Evolutionary conservation across 2,888 invertebrate species (phyloP), one percentile per base, ranked within the genome.

Genomic region (Chrysodeixis includens): DNA sequence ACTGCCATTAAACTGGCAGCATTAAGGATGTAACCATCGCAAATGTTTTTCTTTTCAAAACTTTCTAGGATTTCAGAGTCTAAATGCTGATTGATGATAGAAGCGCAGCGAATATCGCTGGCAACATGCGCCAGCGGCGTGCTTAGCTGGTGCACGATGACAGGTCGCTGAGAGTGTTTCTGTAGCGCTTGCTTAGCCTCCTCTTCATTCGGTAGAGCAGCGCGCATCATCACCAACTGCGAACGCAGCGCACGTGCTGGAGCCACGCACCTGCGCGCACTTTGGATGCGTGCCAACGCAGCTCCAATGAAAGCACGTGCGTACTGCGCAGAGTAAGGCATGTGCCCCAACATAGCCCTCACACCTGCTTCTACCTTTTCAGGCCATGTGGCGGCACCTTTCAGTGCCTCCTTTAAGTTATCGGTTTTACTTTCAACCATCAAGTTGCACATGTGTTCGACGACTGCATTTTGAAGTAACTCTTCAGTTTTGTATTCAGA

Each of bases 261-360:
- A 0, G 57, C 14, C 1, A 62, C 68, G 68, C 83, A 79, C 1
- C 32, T 20, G 7, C 79, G 79, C 14, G 79, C 76, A 56, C 82
- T 72, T 51, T 57, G 54, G 1, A 90, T 64, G 40, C 87, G 84
- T 6, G 73, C 74, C 49, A 86, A 80, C 0, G 85, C 85, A 0
- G 83, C 75, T 55, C 87, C 82, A 16, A 90, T 84, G 0, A 85
- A 56, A 5, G 82, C 71, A 14, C 78, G 79, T 0, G 84, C 81
- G 52, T 89, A 90, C 68, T 88, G 86, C 6, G 75, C 72, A 1
- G 90, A 86, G 49, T 84, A 79, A 0, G 82, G 49, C 0, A 89
- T 83, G 18, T 73, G 78, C 0, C 85, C 85, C 4, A 79, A 71
- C 12, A 89, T 53, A 2, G 66, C 68, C 3, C 66, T 78, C 8